Conservation (phyloP, 2,797 vertebrate genomes). For the Acrossocheilus wenchowensis region DNA sequence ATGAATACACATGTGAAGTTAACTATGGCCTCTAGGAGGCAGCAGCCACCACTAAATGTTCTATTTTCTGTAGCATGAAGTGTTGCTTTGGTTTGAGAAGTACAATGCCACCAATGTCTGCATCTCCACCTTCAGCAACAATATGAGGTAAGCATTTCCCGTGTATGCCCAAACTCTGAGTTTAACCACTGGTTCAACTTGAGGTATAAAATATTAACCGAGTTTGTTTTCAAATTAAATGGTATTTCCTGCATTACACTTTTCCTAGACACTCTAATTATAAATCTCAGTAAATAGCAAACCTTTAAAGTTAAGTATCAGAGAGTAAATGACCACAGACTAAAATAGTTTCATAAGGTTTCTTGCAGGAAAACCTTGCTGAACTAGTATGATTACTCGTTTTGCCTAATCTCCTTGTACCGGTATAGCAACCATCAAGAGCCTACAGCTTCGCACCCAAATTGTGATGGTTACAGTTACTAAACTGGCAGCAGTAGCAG, state of each 20-base stretch:
- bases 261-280: background rate
- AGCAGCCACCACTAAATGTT: constrained; percentile 29
- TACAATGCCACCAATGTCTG: constrained; percentile 62
- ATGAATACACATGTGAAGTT: background rate
- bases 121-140: constrained; percentile 55
- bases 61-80: constrained; percentile 60
- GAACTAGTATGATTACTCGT: background rate
- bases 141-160: constrained; percentile 59
- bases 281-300: background rate
- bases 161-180: background rate
- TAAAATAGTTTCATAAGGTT: background rate
- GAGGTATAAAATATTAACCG: background rate
- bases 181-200: background rate
- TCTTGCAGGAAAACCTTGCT: background rate
- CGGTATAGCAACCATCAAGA: background rate
- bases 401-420: background rate
- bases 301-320: background rate
- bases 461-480: background rate
- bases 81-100: constrained; percentile 67
- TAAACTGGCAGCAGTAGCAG: background rate
- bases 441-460: background rate
- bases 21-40: constrained; percentile 46
- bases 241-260: background rate
- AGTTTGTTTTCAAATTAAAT: background rate
- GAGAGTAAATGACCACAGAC: background rate